Evolutionary conservation across 2,888 invertebrate genomes (phyloP).

Genomic region (Cyrtodaria siliqua): DNA sequence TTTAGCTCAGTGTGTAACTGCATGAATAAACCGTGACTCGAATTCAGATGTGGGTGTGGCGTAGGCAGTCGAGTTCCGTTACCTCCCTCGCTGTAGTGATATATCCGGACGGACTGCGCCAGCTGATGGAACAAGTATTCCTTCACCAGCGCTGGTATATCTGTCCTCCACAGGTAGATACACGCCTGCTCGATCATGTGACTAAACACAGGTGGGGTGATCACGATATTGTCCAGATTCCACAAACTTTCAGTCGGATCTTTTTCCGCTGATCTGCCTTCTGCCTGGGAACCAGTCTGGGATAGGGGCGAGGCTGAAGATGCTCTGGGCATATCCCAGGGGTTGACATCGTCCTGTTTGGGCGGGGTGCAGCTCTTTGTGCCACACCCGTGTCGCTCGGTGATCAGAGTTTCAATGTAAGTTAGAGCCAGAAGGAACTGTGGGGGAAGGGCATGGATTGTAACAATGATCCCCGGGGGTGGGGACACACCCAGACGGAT

Average conservation of each 20-base stretch:
- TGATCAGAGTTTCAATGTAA: slow-evolving; percentile 84
- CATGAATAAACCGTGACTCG: slow-evolving; percentile 74
- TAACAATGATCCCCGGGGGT: slow-evolving; percentile 81
- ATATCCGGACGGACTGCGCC: slow-evolving; percentile 82
- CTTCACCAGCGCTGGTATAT: slow-evolving; percentile 82
- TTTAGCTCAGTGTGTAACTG: slow-evolving; percentile 82
- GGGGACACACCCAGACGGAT: slow-evolving; percentile 83
- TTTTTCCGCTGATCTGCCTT: slow-evolving; percentile 41
- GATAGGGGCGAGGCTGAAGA: neutral
- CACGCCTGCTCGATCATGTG: slow-evolving; percentile 83
- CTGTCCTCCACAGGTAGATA: slow-evolving; percentile 82
- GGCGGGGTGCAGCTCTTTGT: slow-evolving; percentile 71
- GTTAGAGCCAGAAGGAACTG: slow-evolving; percentile 85
- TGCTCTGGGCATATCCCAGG: slow-evolving; percentile 35
- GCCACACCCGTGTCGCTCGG: slow-evolving; percentile 80
- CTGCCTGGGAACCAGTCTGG: slow-evolving; percentile 4
- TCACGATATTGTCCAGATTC: slow-evolving; percentile 80
- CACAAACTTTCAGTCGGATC: slow-evolving; percentile 75
- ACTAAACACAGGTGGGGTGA: slow-evolving; percentile 80
- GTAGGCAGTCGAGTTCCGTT: slow-evolving; percentile 67
- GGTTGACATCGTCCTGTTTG: slow-evolving; percentile 54
- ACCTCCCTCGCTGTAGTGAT: slow-evolving; percentile 79
- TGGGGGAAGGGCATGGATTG: slow-evolving; percentile 85
- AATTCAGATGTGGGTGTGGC: slow-evolving; percentile 73
- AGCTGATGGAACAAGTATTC: slow-evolving; percentile 84